Evolutionary conservation across 2,113 vertebrate species (phyloP).

Genomic region (Salminus brasiliensis): DNA sequence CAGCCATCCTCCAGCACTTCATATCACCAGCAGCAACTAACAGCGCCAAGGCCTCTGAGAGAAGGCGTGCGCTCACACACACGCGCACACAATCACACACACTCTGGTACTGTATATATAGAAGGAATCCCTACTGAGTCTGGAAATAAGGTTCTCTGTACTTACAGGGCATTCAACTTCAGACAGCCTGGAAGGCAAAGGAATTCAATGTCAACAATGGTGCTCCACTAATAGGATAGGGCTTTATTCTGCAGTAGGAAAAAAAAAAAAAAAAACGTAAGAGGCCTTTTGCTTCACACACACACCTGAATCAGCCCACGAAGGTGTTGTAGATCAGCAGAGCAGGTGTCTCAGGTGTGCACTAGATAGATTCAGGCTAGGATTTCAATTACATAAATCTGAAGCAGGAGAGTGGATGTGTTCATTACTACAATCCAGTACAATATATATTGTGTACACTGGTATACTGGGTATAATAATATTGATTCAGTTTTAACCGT

Average conservation of each 20-base stretch:
- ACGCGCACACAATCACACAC: conserved; percentile 46
- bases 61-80: conserved; percentile 29
- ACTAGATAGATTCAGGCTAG: neutral
- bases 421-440: neutral
- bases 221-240: neutral
- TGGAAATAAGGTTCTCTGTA: conserved; percentile 41
- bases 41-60: conserved; percentile 28
- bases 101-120: conserved; percentile 24
- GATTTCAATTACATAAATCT: neutral
- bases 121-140: conserved; percentile 24
- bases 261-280: conserved; percentile 17
- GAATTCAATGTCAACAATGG: conserved; percentile 39
- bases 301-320: neutral
- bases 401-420: neutral
- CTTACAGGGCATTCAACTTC: conserved; percentile 45
- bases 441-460: too few relatives aligned
- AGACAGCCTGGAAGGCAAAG: conserved; percentile 11
- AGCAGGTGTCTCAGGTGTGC: neutral
- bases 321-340: neutral
- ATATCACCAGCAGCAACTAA: conserved; percentile 41
- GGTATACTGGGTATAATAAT: too few relatives aligned
- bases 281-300: neutral
- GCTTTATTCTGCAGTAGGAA: conserved; percentile 6
- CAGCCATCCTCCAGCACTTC: conserved; percentile 42
- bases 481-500: too few relatives aligned